Base-by-base conservation (phyloP, 2,888 invertebrate species). In the Pheosia gnoma region DNA sequence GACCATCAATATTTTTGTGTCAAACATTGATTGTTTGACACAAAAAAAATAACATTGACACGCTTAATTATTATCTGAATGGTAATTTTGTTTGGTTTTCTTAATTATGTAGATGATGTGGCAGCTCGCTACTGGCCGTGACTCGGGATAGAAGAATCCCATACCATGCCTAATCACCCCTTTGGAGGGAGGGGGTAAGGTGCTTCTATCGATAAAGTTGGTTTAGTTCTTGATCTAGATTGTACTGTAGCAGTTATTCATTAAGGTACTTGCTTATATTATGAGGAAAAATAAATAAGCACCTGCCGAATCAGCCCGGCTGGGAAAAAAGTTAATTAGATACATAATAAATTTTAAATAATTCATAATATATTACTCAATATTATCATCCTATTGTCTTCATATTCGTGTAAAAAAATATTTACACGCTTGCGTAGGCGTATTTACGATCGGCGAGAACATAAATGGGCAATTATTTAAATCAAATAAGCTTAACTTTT, bases 401-500 rank as follows among this genome's bases (percentile, higher is more conserved):
- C 39, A 39, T 13, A 39, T 39, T 55, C 10, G 6, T 13, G 7
- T 25, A 25, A 55, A 55, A 53, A 53, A 47, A 51, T 55, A 66
- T 65, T 62, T 62, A 61, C 57, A 63, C 62, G 25, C 59, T 47
- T 55, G 58, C 53, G 67, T 73, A 59, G 65, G 63, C 57, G 66
- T 68, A 55, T 58, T 65, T 72, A 70, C 67, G 61, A 72, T 57
- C 53, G 64, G 58, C 55, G 58, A 58, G 63, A 52, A 72, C 59
- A 67, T 61, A 59, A 69, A 63, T 65, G 57, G 60, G 52, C 62
- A 66, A 65, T 66, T 71, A 72, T 68, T 71, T 64, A 72, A 74
- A 68, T 72, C 39, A 59, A 68, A 65, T 63, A 60, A 60, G 63
- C 58, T 62, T 64, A 55, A 54, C 36, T 54, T 36, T 11, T 54